These are phyloP conservation scores for Halcyon chelicuti DNA, from an alignment of 2,797 vertebrate genomes.

Conservation along the genomic window DNA sequence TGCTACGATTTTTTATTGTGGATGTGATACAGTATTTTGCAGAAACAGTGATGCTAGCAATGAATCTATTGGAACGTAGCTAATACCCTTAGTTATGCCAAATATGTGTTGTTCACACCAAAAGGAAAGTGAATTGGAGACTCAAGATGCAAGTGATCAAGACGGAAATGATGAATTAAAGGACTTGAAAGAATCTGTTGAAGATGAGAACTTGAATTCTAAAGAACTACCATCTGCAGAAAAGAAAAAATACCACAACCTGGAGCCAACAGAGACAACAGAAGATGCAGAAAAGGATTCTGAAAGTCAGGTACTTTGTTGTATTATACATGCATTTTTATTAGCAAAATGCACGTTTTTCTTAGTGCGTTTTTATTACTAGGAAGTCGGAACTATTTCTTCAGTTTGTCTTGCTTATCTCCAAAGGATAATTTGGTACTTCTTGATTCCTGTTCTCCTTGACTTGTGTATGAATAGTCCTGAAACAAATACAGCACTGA, in stretches of 20 bases:
- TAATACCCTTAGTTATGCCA: slow-evolving; percentile 41
- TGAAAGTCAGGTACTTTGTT: slow-evolving; percentile 79
- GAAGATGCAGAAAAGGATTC: slow-evolving; percentile 79
- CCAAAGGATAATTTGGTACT: background rate
- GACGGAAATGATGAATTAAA: slow-evolving; percentile 82
- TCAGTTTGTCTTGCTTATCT: background rate
- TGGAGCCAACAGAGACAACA: slow-evolving; percentile 67
- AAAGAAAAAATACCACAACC: slow-evolving; percentile 69
- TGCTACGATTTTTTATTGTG: background rate
- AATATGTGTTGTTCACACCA: slow-evolving; percentile 71
- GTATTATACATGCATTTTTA: background rate
- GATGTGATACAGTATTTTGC: background rate
- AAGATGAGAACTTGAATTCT: slow-evolving; percentile 79
- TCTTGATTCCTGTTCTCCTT: background rate
- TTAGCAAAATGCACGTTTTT: background rate
- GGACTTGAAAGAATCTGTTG: slow-evolving; percentile 78
- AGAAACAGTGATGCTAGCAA: background rate
- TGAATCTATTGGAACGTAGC: background rate
- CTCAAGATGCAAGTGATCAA: slow-evolving; percentile 82
- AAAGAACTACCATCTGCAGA: slow-evolving; percentile 70
- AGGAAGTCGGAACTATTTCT: background rate
- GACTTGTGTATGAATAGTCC: background rate
- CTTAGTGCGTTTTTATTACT: background rate
- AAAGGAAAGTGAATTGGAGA: slow-evolving; percentile 83
- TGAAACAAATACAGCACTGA: background rate